Evolutionary conservation across 2,113 vertebrate genomes (phyloP).

Genomic region (Lethenteron reissneri): DNA sequence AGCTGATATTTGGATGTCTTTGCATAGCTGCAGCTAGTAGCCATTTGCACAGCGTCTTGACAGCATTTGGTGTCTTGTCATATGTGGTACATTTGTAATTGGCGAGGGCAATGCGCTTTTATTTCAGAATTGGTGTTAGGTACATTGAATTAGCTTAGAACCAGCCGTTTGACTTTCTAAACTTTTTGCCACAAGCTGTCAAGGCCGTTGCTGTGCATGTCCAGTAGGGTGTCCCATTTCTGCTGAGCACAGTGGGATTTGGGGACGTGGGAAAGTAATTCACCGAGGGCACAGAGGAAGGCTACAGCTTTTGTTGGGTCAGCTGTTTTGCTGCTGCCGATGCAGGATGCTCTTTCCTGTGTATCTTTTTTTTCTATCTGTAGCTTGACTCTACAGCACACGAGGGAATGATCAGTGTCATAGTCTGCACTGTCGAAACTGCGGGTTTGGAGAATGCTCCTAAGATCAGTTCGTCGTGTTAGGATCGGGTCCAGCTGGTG

Average conservation of each 20-base stretch:
- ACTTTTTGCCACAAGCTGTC: background rate
- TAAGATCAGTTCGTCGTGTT: too few species aligned
- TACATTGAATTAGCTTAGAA: background rate
- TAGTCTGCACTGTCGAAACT: too few species aligned
- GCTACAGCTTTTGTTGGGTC: too few species aligned
- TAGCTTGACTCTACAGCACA: too few species aligned
- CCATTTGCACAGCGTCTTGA: background rate
- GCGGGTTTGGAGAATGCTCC: too few species aligned
- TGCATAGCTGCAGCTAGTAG: background rate
- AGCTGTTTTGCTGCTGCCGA: too few species aligned
- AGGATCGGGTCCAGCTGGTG: slow-evolving; percentile 2
- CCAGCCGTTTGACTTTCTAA: background rate
- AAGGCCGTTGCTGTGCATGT: background rate
- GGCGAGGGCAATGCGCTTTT: background rate
- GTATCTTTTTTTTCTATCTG: too few species aligned
- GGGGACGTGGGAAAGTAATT: too few species aligned
- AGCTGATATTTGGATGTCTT: background rate
- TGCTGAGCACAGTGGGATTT: background rate
- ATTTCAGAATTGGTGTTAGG: background rate
- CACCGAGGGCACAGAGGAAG: too few species aligned
- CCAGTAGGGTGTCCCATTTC: too few species aligned
- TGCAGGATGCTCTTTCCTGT: too few species aligned
- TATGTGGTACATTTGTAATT: background rate
- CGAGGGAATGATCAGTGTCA: too few species aligned
- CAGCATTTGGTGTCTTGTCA: background rate